A percentile compares a stretch with the other conserved stretches of the same genome.
phyloP scores from a whole-genome alignment of 2,113 vertebrate genomes.

The Varanus salvator region DNA sequence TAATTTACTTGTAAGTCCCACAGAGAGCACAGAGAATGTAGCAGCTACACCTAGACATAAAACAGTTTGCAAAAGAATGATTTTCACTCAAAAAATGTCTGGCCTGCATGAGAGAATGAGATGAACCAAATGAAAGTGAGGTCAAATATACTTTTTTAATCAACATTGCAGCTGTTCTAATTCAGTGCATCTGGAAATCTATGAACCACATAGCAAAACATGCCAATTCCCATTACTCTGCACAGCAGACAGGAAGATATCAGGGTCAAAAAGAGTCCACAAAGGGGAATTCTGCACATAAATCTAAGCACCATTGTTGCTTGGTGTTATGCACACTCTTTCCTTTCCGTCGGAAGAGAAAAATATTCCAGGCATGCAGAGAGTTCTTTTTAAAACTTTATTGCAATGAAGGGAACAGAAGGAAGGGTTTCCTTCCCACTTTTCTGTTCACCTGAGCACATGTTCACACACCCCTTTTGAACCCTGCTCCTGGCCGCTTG shows the following conservation, averaged over 20 bases:
- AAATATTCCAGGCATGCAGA: too few relatives aligned
- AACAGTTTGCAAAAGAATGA: neutral
- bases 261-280: neutral
- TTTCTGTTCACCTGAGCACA: too few relatives aligned
- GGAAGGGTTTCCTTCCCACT: too few relatives aligned
- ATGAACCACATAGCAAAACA: neutral
- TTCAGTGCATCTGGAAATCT: neutral
- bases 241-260: neutral
- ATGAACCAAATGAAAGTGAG: neutral
- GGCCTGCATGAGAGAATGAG: neutral
- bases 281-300: neutral
- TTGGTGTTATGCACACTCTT: too few relatives aligned
- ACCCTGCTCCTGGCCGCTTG: too few relatives aligned
- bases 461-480: too few relatives aligned
- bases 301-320: too few relatives aligned
- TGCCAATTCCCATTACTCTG: neutral
- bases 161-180: neutral
- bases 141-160: neutral
- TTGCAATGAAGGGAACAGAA: too few relatives aligned
- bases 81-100: constrained; percentile 1
- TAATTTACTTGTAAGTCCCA: neutral
- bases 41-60: neutral
- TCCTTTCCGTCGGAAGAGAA: too few relatives aligned
- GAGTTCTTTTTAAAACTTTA: too few relatives aligned
- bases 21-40: neutral